phyloP scores from a whole-genome alignment of 2,797 vertebrate genomes.

The Falco biarmicus region DNA sequence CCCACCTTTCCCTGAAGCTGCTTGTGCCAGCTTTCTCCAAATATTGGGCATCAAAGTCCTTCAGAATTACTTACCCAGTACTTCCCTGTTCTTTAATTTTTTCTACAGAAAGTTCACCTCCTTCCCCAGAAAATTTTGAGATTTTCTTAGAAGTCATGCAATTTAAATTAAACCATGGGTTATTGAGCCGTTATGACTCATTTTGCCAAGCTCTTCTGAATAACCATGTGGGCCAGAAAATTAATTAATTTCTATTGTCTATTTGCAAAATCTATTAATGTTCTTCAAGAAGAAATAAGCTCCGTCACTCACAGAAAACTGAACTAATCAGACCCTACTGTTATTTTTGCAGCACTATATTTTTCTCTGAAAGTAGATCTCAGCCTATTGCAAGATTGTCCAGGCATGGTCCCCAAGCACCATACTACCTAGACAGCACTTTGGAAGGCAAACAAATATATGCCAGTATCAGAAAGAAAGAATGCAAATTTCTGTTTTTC shows the following conservation, averaged over 20 bases:
- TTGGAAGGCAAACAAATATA: neutral
- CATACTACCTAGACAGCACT: neutral
- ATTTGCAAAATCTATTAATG: slow-evolving; percentile 14
- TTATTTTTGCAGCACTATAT: neutral
- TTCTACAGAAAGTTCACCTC: neutral
- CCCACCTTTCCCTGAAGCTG: neutral
- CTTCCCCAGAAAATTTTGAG: neutral
- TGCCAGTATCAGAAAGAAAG: neutral
- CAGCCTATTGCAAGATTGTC: neutral
- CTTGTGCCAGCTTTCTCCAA: neutral
- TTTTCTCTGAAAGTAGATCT: neutral
- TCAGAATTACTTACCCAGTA: neutral
- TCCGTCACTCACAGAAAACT: slow-evolving; percentile 3
- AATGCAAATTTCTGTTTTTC: neutral
- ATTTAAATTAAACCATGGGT: slow-evolving; percentile 5
- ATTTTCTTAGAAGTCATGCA: neutral
- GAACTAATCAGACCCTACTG: neutral
- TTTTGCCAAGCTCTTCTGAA: neutral
- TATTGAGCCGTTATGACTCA: slow-evolving; percentile 38
- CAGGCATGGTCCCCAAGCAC: neutral
- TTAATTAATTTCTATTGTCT: slow-evolving; percentile 48
- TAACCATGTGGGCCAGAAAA: slow-evolving; percentile 22
- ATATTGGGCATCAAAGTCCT: neutral
- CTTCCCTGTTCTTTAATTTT: neutral
- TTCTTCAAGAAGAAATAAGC: slow-evolving; percentile 4